A percentile compares a stretch with the other conserved stretches of the same genome.
Evolutionary conservation across 2,888 invertebrate species (phyloP).

Genomic region (Sphaerolaimus hirsutus): DNA sequence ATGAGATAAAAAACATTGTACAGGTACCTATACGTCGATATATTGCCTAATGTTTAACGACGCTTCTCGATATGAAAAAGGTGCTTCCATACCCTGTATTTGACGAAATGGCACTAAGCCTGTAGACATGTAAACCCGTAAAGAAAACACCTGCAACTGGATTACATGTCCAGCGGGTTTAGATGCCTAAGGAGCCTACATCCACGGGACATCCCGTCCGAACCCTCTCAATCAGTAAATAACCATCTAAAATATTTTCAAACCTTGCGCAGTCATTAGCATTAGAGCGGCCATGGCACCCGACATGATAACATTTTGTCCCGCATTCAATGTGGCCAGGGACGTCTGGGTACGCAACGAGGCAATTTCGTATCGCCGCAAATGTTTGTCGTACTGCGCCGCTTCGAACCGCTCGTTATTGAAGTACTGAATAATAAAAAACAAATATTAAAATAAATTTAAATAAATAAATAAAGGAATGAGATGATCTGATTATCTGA

Average conservation of each 20-base stretch:
- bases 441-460: neutral
- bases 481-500: neutral
- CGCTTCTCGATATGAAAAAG: too few relatives aligned
- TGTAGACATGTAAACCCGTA: too few relatives aligned
- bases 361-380: slow-evolving; percentile 64
- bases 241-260: too few relatives aligned
- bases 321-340: slow-evolving; percentile 54
- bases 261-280: slow-evolving; percentile 70
- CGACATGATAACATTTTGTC: slow-evolving; percentile 65
- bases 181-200: too few relatives aligned
- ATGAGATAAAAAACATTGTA: too few relatives aligned
- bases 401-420: slow-evolving; percentile 89
- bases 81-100: too few relatives aligned
- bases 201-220: too few relatives aligned
- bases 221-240: too few relatives aligned
- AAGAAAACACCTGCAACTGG: neutral
- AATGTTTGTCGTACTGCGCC: slow-evolving; percentile 55
- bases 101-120: too few relatives aligned
- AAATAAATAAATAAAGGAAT: neutral
- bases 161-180: too few relatives aligned
- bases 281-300: slow-evolving; percentile 70
- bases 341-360: slow-evolving; percentile 69
- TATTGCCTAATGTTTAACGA: too few relatives aligned
- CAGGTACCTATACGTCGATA: too few relatives aligned
- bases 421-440: slow-evolving; percentile 48